Conservation (phyloP, 2,888 invertebrate genomes). For the Drosophila mimetica region DNA sequence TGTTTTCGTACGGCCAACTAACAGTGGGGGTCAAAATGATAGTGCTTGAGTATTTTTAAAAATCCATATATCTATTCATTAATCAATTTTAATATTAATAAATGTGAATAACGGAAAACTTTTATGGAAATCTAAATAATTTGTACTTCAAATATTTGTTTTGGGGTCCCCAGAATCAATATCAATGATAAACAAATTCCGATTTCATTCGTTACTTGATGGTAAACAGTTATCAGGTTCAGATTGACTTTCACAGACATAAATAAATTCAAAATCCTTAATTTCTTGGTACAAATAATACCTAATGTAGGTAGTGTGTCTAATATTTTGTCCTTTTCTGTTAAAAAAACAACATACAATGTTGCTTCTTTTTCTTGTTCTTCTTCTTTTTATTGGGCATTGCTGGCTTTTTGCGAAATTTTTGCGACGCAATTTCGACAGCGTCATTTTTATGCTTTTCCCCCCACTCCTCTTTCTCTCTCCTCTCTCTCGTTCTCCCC, state of each 20-base stretch:
- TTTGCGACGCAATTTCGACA: conserved; percentile 73
- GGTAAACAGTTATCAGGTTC: neutral
- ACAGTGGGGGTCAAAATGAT: neutral
- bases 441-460: conserved; percentile 45
- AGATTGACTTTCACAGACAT: neutral
- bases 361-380: conserved; percentile 24
- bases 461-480: conserved; percentile 1
- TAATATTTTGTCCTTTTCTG: conserved; percentile 26
- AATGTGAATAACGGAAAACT: too few relatives aligned
- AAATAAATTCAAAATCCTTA: neutral
- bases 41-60: neutral
- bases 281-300: too few relatives aligned
- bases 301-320: too few relatives aligned
- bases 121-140: too few relatives aligned
- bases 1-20: neutral
- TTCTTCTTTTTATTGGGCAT: conserved; percentile 20
- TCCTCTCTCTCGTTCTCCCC: neutral
- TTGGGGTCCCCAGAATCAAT: neutral
- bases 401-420: conserved; percentile 45
- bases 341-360: conserved; percentile 39
- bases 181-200: neutral
- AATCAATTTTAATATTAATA: too few relatives aligned
- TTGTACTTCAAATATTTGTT: too few relatives aligned
- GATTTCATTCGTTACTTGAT: neutral
- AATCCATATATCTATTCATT: too few relatives aligned